A percentile compares a stretch with the other conserved stretches of the same genome.
Evolutionary conservation across 2,113 vertebrate genomes (phyloP).

Genomic region (Monopterus albus): DNA sequence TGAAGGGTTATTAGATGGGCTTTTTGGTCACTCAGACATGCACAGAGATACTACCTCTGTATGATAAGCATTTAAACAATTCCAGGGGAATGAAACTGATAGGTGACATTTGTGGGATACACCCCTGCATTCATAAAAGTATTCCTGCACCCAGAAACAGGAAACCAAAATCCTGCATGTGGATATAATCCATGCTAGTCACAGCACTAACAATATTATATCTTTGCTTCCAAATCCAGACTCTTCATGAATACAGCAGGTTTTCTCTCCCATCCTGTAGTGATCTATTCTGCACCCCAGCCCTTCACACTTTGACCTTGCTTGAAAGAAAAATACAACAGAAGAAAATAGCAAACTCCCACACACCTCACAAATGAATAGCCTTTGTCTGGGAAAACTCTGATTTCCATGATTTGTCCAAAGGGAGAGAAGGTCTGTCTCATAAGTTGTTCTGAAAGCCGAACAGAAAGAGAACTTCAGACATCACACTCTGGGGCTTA

Average conservation of each 20-base stretch:
- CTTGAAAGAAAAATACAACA: not conserved
- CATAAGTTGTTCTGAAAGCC: slow-evolving; percentile 93
- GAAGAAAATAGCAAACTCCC: not conserved
- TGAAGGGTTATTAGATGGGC: not conserved
- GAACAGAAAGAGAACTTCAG: slow-evolving; percentile 23
- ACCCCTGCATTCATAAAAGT: not conserved
- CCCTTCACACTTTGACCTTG: not conserved
- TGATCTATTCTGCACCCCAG: too few relatives aligned
- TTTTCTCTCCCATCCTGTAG: too few relatives aligned
- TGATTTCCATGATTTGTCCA: slow-evolving; percentile 97
- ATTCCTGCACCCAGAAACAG: not conserved
- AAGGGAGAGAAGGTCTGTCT: slow-evolving; percentile 98
- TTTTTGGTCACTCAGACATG: too few relatives aligned
- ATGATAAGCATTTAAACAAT: too few relatives aligned
- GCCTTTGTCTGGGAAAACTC: slow-evolving; percentile 98
- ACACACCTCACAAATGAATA: slow-evolving; percentile 95
- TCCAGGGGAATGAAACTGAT: too few relatives aligned
- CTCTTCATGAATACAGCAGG: not conserved
- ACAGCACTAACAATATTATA: too few relatives aligned
- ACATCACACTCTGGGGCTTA: not conserved
- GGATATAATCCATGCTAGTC: not conserved
- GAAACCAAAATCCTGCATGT: not conserved
- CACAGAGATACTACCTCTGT: too few relatives aligned
- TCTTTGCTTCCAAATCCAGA: not conserved
- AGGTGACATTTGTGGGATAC: not conserved